A percentile compares a stretch with the other conserved stretches of the same genome.
Conservation (phyloP, 2,888 invertebrate species). For the Tubulanus polymorphus region DNA sequence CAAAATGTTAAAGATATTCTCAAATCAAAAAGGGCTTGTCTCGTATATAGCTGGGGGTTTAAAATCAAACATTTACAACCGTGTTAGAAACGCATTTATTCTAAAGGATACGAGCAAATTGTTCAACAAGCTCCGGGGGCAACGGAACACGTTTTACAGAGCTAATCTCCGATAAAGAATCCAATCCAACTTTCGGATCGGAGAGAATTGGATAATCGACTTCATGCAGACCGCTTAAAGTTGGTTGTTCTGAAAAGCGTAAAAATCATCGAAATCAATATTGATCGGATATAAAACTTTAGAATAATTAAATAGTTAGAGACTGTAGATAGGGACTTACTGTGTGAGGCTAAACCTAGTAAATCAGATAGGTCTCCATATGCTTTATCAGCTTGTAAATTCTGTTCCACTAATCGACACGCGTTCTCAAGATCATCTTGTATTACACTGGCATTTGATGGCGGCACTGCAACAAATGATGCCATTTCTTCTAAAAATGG, state of each 20-base stretch:
- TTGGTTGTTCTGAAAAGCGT: slow-evolving; percentile 61
- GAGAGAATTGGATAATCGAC: slow-evolving; percentile 80
- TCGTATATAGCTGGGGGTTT: neutral
- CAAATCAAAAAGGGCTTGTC: neutral
- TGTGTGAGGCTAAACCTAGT: slow-evolving; percentile 34
- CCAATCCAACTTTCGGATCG: slow-evolving; percentile 65
- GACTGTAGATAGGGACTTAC: slow-evolving; percentile 22
- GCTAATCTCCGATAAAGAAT: slow-evolving; percentile 68
- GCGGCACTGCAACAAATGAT: too few relatives aligned
- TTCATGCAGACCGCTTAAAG: slow-evolving; percentile 84
- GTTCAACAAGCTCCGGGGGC: slow-evolving; percentile 90
- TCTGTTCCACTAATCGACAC: slow-evolving; percentile 34
- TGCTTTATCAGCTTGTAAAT: slow-evolving; percentile 34
- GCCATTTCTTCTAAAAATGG: too few relatives aligned
- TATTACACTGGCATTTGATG: too few relatives aligned
- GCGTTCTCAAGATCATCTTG: slow-evolving; percentile 26
- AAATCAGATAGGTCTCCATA: slow-evolving; percentile 35
- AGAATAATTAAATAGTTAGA: neutral
- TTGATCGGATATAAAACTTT: neutral
- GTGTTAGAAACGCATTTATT: neutral
- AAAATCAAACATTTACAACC: neutral
- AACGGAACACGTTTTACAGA: slow-evolving; percentile 80
- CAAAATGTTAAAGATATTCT: neutral
- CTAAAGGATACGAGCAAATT: slow-evolving; percentile 75
- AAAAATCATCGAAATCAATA: neutral